A percentile compares a stretch with the other conserved stretches of the same genome.
Evolutionary conservation across 2,113 vertebrate genomes (phyloP).

Genomic region (Hemicordylus capensis): DNA sequence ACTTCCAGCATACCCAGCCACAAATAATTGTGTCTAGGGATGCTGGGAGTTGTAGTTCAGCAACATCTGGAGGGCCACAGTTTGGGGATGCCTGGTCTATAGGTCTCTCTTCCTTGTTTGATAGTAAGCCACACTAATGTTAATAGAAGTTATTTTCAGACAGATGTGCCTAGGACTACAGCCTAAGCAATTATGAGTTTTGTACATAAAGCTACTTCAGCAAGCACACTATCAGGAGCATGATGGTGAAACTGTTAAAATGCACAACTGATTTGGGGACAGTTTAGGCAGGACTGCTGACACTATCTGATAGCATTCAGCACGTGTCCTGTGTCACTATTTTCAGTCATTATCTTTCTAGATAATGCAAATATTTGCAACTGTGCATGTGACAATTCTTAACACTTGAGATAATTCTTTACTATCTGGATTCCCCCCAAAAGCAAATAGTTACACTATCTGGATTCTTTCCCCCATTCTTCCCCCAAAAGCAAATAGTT

Average conservation of each 20-base stretch:
- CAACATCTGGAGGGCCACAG: too few species aligned
- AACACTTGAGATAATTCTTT: background rate
- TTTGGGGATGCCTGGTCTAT: too few species aligned
- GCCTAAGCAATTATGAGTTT: background rate
- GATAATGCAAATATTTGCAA: constrained; percentile 1
- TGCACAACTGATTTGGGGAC: background rate
- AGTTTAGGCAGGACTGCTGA: background rate
- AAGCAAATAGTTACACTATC: background rate
- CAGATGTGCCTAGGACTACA: background rate
- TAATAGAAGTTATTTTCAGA: background rate
- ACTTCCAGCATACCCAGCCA: too few species aligned
- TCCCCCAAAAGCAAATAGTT: background rate
- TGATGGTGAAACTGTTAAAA: background rate
- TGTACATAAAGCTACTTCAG: background rate
- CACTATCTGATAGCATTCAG: background rate
- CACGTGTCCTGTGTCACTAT: background rate
- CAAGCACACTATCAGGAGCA: background rate
- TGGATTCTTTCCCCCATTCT: background rate
- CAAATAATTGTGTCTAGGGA: too few species aligned
- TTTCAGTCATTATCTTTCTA: background rate
- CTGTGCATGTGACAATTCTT: background rate
- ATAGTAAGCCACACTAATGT: background rate
- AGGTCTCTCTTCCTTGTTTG: background rate
- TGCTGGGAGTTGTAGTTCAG: too few species aligned
- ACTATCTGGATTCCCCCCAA: background rate